phyloP scores from a whole-genome alignment of 2,113 vertebrate species.

The Callospermophilus lateralis region DNA sequence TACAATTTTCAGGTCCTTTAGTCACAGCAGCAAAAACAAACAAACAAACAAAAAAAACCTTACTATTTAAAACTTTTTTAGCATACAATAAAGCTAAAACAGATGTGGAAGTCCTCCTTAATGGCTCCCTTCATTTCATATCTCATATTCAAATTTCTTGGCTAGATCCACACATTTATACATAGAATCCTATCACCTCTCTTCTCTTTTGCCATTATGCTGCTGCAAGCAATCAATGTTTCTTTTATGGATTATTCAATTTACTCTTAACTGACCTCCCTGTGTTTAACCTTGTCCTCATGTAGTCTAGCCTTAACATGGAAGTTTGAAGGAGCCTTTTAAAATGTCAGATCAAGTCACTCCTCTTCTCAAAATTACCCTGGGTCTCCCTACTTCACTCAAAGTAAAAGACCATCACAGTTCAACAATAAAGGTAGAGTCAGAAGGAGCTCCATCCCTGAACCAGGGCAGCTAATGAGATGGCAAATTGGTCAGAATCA shows the following conservation, averaged over 20 bases:
- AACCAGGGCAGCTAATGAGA: neutral
- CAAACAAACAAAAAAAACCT: too few relatives aligned
- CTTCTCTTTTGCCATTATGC: neutral
- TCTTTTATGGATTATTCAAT: neutral
- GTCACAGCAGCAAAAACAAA: too few relatives aligned
- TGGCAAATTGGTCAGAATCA: conserved; percentile 21
- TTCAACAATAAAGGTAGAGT: neutral
- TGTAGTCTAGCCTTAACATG: conserved; percentile 12
- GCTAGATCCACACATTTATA: neutral
- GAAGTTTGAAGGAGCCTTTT: conserved; percentile 46
- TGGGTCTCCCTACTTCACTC: conserved; percentile 2
- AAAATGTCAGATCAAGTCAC: conserved; percentile 57
- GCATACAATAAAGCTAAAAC: neutral
- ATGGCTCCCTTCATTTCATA: neutral
- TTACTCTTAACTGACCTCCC: neutral
- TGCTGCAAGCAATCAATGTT: neutral
- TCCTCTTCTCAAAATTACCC: neutral
- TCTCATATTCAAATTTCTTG: neutral
- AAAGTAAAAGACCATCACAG: conserved; percentile 6
- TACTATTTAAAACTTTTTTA: neutral
- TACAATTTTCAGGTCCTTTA: too few relatives aligned
- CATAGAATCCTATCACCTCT: neutral
- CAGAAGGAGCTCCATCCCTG: neutral
- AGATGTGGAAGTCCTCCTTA: neutral
- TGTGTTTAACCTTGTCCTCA: neutral